Evolutionary conservation across 37 sponge, comb jelly and placozoan genomes (phyloP).

Genomic region (Spongilla lacustris): DNA sequence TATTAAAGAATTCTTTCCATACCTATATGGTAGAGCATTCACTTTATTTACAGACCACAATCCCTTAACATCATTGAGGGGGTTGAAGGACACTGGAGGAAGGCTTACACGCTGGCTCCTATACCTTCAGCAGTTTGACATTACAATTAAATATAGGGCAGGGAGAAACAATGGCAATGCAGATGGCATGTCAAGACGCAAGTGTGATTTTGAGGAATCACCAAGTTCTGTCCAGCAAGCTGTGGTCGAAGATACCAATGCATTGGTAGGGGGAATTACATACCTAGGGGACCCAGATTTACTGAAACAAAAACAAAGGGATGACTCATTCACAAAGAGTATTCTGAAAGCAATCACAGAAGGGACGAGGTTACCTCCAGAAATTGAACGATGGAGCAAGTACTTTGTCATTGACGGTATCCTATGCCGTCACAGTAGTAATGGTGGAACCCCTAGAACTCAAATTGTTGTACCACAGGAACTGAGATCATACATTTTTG

Average conservation of each 20-base stretch:
- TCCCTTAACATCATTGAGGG: constrained; percentile 28
- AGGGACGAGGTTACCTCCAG: background rate
- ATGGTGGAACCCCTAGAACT: background rate
- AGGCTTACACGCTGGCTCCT: constrained; percentile 29
- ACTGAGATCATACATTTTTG: background rate
- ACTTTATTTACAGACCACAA: constrained; percentile 43
- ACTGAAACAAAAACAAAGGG: background rate
- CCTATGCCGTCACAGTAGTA: background rate
- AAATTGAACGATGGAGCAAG: background rate
- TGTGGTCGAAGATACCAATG: background rate
- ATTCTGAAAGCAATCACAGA: background rate
- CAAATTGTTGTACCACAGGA: constrained; percentile 12
- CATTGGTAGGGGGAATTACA: background rate
- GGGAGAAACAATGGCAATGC: constrained; percentile 41
- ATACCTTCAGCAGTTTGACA: constrained; percentile 44
- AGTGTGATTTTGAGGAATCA: background rate
- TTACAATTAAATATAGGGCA: constrained; percentile 19
- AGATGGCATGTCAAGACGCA: constrained; percentile 11
- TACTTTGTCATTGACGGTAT: background rate
- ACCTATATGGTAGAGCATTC: constrained; percentile 40
- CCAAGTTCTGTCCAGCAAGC: background rate
- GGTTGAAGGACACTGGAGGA: constrained; percentile 25
- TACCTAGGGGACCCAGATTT: background rate
- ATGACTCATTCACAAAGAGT: background rate
- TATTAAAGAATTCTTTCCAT: constrained; percentile 42